These are phyloP conservation scores for Rhingia rostrata DNA, from an alignment of 2,888 invertebrate species.

Conservation along the genomic window DNA sequence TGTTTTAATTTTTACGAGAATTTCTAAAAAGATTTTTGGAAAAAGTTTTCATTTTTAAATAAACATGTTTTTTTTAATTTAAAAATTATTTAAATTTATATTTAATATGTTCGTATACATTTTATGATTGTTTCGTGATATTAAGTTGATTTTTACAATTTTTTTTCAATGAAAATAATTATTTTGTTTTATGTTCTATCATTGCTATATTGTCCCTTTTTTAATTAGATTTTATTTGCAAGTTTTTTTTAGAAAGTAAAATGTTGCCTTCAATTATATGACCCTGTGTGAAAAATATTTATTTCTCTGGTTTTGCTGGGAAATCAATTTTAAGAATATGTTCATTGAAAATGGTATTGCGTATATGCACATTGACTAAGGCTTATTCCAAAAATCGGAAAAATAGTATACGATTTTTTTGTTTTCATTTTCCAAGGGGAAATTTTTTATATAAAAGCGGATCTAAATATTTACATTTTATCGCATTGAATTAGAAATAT, in stretches of 20 bases:
- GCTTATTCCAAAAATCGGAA: slow-evolving; percentile 74
- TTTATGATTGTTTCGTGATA: slow-evolving; percentile 74
- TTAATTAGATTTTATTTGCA: slow-evolving; percentile 49
- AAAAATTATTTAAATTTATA: slow-evolving; percentile 62
- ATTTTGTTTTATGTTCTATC: slow-evolving; percentile 42
- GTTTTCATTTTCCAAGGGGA: slow-evolving; percentile 55
- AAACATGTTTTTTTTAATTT: slow-evolving; percentile 58
- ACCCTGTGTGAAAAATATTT: slow-evolving; percentile 66
- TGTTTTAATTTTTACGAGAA: slow-evolving; percentile 53
- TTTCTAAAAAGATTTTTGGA: slow-evolving; percentile 64
- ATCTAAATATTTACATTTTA: slow-evolving; percentile 64
- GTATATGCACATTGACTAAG: slow-evolving; percentile 72
- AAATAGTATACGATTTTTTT: slow-evolving; percentile 66
- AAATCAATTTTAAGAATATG: slow-evolving; percentile 18
- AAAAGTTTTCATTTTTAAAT: slow-evolving; percentile 43
- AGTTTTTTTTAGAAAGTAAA: slow-evolving; percentile 32
- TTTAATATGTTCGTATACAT: slow-evolving; percentile 74
- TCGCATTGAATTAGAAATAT: slow-evolving; percentile 42
- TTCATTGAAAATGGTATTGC: slow-evolving; percentile 56
- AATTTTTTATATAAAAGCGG: slow-evolving; percentile 57
- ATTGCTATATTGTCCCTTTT: slow-evolving; percentile 82
- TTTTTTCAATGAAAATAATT: slow-evolving; percentile 40
- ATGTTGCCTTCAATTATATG: slow-evolving; percentile 41
- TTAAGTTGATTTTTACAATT: slow-evolving; percentile 61
- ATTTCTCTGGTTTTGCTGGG: slow-evolving; percentile 27